A percentile compares a stretch with the other conserved stretches of the same genome.
These are phyloP conservation scores for Agriopis leucophaearia DNA, from an alignment of 2,888 invertebrate species.

Conservation along the genomic window DNA sequence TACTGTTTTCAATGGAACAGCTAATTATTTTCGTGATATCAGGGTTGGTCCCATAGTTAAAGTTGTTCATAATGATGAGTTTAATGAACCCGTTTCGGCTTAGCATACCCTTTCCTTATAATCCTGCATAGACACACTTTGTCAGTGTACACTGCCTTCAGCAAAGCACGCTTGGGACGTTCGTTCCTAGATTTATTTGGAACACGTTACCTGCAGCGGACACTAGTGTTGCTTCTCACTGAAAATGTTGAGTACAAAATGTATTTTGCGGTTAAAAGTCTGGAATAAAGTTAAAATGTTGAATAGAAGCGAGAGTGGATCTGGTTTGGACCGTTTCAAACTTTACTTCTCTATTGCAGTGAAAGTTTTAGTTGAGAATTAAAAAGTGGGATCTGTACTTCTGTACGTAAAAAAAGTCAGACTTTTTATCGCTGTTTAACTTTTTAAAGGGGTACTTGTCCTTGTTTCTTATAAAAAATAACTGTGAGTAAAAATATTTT, in stretches of 20 bases:
- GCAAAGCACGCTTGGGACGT: constrained; percentile 8
- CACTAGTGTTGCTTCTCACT: constrained; percentile 15
- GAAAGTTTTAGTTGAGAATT: neutral
- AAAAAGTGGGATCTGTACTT: neutral
- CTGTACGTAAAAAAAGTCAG: too few species aligned
- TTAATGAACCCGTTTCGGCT: too few species aligned
- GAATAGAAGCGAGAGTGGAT: constrained; percentile 5
- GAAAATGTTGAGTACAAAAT: constrained; percentile 16
- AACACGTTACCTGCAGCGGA: constrained; percentile 3
- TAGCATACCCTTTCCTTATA: too few species aligned
- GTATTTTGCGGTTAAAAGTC: constrained; percentile 17
- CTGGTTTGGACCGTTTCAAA: constrained; percentile 13
- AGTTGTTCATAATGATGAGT: too few species aligned
- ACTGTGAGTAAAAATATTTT: too few species aligned
- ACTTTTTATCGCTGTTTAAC: too few species aligned
- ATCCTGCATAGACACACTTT: too few species aligned
- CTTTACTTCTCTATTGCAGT: constrained; percentile 7
- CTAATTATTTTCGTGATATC: too few species aligned
- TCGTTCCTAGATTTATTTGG: constrained; percentile 4
- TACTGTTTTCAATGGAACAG: neutral
- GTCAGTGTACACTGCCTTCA: neutral
- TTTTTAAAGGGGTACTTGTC: too few species aligned
- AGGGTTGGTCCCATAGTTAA: too few species aligned
- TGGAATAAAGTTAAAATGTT: constrained; percentile 15
- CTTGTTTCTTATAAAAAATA: too few species aligned